Conservation (phyloP, 2,888 invertebrate genomes). For the Dicyrtoma fusca region DNA sequence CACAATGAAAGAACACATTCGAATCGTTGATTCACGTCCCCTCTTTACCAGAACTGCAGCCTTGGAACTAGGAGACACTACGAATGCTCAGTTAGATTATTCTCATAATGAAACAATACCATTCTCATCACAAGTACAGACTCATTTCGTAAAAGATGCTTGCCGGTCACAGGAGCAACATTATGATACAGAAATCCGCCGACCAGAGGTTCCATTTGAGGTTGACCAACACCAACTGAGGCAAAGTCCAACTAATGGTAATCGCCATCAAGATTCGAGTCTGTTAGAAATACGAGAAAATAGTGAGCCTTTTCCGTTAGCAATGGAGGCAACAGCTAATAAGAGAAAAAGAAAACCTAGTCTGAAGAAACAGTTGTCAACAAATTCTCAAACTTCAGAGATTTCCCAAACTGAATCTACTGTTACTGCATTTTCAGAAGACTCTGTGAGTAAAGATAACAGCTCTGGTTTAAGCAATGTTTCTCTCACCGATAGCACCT, state of each 20-base stretch:
- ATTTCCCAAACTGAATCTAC: background rate
- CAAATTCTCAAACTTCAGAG: background rate
- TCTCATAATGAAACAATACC: background rate
- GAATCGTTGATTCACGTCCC: background rate
- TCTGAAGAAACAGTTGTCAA: background rate
- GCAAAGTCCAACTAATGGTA: no score
- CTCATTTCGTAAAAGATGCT: no score
- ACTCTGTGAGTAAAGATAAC: background rate
- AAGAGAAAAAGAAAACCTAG: background rate
- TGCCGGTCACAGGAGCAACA: no score
- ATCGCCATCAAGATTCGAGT: no score
- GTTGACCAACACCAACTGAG: no score
- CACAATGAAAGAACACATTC: conserved; percentile 7
- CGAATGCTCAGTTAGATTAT: no score
- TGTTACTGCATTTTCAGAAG: background rate
- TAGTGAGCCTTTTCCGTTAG: no score
- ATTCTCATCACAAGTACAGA: background rate
- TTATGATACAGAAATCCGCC: no score
- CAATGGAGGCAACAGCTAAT: background rate
- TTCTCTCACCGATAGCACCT: no score
- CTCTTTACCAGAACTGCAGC: background rate
- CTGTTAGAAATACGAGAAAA: no score
- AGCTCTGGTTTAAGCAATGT: background rate
- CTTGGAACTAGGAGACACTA: no score
- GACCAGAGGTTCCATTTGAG: no score